These are phyloP conservation scores for Lordiphosa stackelbergi DNA, from an alignment of 1,140 invertebrate genomes.

Conservation along the genomic window DNA sequence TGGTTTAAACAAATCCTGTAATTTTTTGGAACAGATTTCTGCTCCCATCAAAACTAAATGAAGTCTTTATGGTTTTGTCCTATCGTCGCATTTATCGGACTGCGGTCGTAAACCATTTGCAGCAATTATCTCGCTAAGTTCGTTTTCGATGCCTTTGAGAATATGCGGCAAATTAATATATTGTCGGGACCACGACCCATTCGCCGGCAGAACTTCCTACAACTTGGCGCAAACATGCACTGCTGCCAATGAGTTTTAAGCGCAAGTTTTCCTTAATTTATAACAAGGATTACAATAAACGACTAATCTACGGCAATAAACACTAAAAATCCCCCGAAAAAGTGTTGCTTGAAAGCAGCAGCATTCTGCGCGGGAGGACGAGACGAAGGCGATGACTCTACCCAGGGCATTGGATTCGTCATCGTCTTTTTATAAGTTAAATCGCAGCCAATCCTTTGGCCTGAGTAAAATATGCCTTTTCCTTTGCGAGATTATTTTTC, in stretches of 20 bases:
- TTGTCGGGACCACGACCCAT: slow-evolving; percentile 1
- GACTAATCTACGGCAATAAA: slow-evolving; percentile 74
- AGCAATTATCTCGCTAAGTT: slow-evolving; percentile 67
- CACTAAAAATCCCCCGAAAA: slow-evolving; percentile 70
- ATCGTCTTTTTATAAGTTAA: slow-evolving; percentile 62
- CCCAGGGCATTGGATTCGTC: slow-evolving; percentile 25
- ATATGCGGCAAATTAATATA: slow-evolving; percentile 63
- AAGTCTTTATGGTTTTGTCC: background rate
- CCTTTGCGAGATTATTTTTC: slow-evolving; percentile 71
- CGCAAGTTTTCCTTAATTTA: slow-evolving; percentile 72
- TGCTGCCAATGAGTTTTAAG: slow-evolving; percentile 53
- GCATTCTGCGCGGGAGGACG: slow-evolving; percentile 1
- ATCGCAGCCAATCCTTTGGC: slow-evolving; percentile 66
- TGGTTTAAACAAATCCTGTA: background rate
- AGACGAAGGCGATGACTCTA: background rate
- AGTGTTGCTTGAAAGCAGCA: slow-evolving; percentile 43
- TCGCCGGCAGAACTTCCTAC: slow-evolving; percentile 2
- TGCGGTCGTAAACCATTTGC: slow-evolving; percentile 70
- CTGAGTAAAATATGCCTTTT: slow-evolving; percentile 75
- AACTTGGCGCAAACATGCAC: slow-evolving; percentile 39
- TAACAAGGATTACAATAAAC: slow-evolving; percentile 75
- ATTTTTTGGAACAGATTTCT: no score
- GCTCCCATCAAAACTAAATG: background rate
- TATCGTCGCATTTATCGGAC: slow-evolving; percentile 37
- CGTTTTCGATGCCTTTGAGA: slow-evolving; percentile 54